A percentile compares a stretch with the other conserved stretches of the same genome.
These are phyloP conservation scores for Coelogynopora nodosa DNA, from an alignment of 2,888 invertebrate genomes.

Conservation along the genomic window DNA sequence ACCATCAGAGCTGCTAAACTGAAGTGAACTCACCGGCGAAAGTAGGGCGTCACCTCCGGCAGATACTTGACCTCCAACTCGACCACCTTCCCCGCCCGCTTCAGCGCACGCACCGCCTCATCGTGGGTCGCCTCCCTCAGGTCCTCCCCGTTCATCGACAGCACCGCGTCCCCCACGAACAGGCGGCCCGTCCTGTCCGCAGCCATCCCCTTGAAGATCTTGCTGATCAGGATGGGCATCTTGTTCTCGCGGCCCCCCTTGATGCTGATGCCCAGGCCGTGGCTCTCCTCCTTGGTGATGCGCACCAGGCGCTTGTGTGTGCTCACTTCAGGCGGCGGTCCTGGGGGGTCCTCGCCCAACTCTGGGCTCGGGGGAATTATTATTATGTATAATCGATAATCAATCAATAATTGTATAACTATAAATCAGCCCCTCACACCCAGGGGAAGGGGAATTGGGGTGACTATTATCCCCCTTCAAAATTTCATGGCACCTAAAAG, in stretches of 20 bases:
- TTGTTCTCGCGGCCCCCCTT: conserved; percentile 97
- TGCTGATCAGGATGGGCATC: conserved; percentile 97
- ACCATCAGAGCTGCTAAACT: too few relatives aligned
- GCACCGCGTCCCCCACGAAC: conserved; percentile 95
- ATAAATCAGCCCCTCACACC: too few relatives aligned
- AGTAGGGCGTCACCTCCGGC: conserved; percentile 92
- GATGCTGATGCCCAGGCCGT: conserved; percentile 94
- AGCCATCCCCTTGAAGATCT: conserved; percentile 92
- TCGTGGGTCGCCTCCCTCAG: conserved; percentile 94
- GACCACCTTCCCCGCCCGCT: conserved; percentile 92
- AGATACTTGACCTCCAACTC: conserved; percentile 97
- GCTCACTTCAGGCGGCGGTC: conserved; percentile 32
- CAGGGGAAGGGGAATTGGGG: too few relatives aligned
- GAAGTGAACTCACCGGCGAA: conserved; percentile 76
- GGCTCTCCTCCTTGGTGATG: conserved; percentile 92
- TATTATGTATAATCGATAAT: too few relatives aligned
- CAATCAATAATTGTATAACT: too few relatives aligned
- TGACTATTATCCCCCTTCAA: too few relatives aligned
- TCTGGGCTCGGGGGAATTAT: too few relatives aligned
- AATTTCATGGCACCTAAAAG: too few relatives aligned
- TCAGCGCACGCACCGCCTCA: conserved; percentile 92
- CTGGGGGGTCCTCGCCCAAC: conserved; percentile 27
- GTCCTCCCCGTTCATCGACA: conserved; percentile 94
- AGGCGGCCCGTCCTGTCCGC: conserved; percentile 93
- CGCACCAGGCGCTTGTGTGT: conserved; percentile 76